These are phyloP conservation scores for Agonum fuliginosum DNA, from an alignment of 2,888 invertebrate species.

Conservation along the genomic window DNA sequence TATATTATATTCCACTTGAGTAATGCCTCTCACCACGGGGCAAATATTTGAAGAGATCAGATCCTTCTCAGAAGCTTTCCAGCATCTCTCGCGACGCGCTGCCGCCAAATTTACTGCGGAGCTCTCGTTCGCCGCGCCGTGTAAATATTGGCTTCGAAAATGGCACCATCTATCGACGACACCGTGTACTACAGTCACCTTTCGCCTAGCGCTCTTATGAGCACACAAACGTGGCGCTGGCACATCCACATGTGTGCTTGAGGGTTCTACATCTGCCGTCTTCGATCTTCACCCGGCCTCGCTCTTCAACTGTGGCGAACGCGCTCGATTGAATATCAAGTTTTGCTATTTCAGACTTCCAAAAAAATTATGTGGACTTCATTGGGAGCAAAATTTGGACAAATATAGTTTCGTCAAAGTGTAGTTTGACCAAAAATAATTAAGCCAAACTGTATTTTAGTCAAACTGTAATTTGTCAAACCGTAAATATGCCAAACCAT, in stretches of 20 bases:
- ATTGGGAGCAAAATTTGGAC: no score
- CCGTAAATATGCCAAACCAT: no score
- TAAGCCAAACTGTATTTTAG: no score
- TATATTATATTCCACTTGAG: slow-evolving; percentile 67
- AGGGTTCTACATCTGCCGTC: background rate
- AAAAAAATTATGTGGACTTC: no score
- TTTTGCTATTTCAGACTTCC: background rate
- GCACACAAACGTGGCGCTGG: background rate
- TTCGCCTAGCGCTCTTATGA: slow-evolving; percentile 12
- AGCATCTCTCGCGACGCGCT: slow-evolving; percentile 32
- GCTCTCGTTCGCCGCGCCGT: slow-evolving; percentile 20
- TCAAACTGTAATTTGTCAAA: no score
- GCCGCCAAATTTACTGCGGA: slow-evolving; percentile 57
- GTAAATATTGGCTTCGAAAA: slow-evolving; percentile 60
- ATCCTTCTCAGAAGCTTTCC: slow-evolving; percentile 53
- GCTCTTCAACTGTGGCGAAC: background rate
- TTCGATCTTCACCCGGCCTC: background rate
- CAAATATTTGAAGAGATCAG: slow-evolving; percentile 65
- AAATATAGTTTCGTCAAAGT: no score
- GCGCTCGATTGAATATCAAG: slow-evolving; percentile 2
- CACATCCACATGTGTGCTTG: background rate
- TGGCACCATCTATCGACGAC: slow-evolving; percentile 58
- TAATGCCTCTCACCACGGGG: slow-evolving; percentile 66
- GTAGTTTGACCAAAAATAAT: no score
- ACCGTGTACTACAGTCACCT: slow-evolving; percentile 54